Evolutionary conservation across 2,797 vertebrate genomes (phyloP), one percentile per base, ranked within the genome.

Genomic region (Coregonus suidteri): DNA sequence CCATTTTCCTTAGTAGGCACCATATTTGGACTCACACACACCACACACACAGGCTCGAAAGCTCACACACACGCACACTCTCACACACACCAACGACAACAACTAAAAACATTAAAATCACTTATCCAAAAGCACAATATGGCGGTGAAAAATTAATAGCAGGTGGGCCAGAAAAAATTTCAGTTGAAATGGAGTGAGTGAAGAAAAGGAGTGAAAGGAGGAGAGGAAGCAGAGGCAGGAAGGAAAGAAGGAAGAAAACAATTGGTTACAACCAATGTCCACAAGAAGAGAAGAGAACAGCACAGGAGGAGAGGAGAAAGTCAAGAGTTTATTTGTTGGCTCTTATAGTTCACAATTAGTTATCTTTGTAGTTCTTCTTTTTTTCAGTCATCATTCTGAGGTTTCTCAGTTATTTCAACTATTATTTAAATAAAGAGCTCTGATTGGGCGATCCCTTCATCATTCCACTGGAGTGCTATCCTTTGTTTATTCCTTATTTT

Each of bases 71-170:
- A 6, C 37, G 2, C 76, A 73, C 71, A 37, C 76, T 66, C 76
- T 73, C 31, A 37, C 62, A 18, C 59, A 67, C 80, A 31, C 80
- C 65, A 75, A 67, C 77, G 62, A 47, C 79, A 62, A 72, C 88
- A 67, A 86, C 88, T 84, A 88, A 90, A 82, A 91, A 79, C 1
- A 64, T 84, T 82, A 82, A 88, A 89, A 87, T 88, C 81, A 91
- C 82, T 81, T 9, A 52, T 88, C 90, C 47, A 91, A 92, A 94
- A 96, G 96, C 94, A 97, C 94, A 95, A 93, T 82, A 90, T 96
- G 96, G 95, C 95, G 94, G 95, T 94, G 91, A 62, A 92, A 77
- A 94, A 90, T 83, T 85, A 93, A 93, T 91, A 92, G 91, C 91
- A 91, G 83, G 47, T 85, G n/a, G 59, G 18, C 4, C 9, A 52